Evolutionary conservation across 2,797 vertebrate species (phyloP).

Genomic region (Scarus forsteni): DNA sequence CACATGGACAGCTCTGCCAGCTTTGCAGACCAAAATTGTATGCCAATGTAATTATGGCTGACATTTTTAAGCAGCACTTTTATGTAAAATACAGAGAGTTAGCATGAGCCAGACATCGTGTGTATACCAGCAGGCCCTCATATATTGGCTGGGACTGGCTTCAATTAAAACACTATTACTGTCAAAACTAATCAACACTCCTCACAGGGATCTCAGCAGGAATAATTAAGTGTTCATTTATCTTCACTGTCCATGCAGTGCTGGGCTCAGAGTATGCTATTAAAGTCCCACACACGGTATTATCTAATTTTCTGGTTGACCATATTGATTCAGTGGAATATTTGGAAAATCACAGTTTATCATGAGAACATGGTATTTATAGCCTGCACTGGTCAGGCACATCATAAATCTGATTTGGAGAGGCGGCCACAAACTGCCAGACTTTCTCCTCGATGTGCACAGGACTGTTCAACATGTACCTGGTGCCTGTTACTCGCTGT

Average conservation of each 20-base stretch:
- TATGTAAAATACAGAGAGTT: constrained; percentile 63
- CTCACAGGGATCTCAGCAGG: constrained; percentile 63
- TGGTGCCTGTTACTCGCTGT: constrained; percentile 66
- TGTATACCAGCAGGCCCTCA: constrained; percentile 63
- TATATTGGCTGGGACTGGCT: constrained; percentile 76
- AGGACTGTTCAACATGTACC: constrained; percentile 60
- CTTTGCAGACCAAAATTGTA: constrained; percentile 42
- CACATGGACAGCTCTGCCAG: constrained; percentile 46
- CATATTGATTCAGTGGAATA: constrained; percentile 80
- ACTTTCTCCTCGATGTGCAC: constrained; percentile 30
- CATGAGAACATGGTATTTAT: constrained; percentile 77
- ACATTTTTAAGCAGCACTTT: constrained; percentile 73
- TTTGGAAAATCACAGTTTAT: constrained; percentile 80
- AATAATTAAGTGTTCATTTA: constrained; percentile 79
- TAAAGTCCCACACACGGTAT: constrained; percentile 79
- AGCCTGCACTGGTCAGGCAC: constrained; percentile 66
- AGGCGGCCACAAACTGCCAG: constrained; percentile 62
- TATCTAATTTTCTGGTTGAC: constrained; percentile 80
- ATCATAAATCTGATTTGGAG: constrained; percentile 73
- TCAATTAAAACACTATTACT: constrained; percentile 85
- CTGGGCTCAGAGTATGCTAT: constrained; percentile 69
- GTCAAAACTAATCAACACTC: constrained; percentile 81
- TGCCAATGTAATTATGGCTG: constrained; percentile 62
- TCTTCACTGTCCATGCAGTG: constrained; percentile 63
- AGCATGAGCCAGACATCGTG: constrained; percentile 66